Evolutionary conservation across 1,140 invertebrate species (phyloP).

Genomic region (Macrocentrus cingulum): DNA sequence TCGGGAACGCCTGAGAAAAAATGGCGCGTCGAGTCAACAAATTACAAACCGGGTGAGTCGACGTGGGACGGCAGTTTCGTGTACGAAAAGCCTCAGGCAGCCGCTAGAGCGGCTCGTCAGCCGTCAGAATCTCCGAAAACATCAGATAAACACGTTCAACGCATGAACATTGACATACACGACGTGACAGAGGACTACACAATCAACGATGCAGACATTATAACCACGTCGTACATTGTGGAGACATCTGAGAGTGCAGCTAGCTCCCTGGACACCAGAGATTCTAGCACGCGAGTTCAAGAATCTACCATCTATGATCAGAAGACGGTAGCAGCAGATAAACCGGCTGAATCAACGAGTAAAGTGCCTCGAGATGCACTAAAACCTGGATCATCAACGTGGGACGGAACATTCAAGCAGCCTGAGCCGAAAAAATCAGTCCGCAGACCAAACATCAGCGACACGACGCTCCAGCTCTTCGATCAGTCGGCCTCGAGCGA

Average conservation of each 20-base stretch:
- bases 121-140: neutral
- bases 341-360: slow-evolving; percentile 15
- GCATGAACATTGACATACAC: slow-evolving; percentile 35
- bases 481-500: slow-evolving; percentile 34
- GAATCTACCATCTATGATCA: too few relatives aligned
- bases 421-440: slow-evolving; percentile 11
- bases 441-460: slow-evolving; percentile 26
- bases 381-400: slow-evolving; percentile 26
- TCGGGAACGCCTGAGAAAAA: slow-evolving; percentile 1
- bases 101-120: neutral
- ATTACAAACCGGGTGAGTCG: slow-evolving; percentile 51
- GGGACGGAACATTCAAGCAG: slow-evolving; percentile 23
- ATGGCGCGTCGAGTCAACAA: slow-evolving; percentile 11
- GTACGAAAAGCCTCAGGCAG: slow-evolving; percentile 43
- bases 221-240: slow-evolving; percentile 43
- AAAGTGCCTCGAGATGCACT: slow-evolving; percentile 1
- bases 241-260: slow-evolving; percentile 45
- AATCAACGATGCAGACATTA: slow-evolving; percentile 48
- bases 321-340: slow-evolving; percentile 15
- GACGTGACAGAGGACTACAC: slow-evolving; percentile 48
- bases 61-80: slow-evolving; percentile 61
- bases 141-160: slow-evolving; percentile 12
- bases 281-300: slow-evolving; percentile 21
- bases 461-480: slow-evolving; percentile 30
- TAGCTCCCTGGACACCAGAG: slow-evolving; percentile 35